phyloP scores from a whole-genome alignment of 1,140 invertebrate genomes.

The Pentalonia nigronervosa region DNA sequence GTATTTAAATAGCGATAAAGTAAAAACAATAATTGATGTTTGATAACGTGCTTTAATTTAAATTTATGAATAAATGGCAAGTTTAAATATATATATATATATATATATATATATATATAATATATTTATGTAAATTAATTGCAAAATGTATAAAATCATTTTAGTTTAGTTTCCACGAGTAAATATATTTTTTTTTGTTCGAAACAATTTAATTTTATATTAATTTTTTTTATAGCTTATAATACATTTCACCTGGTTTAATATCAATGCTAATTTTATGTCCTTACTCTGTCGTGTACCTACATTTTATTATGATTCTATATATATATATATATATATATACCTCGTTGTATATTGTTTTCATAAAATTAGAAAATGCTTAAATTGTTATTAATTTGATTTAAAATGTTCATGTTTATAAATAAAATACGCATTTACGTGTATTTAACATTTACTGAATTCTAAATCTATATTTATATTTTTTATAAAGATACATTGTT shows the following conservation, averaged over 20 bases:
- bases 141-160: neutral
- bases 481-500: neutral
- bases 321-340: no score
- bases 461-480: neutral
- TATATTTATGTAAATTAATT: neutral
- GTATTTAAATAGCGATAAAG: neutral
- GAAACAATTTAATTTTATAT: neutral
- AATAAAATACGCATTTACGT: neutral
- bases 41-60: neutral
- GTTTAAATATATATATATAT: neutral
- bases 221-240: neutral
- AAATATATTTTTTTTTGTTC: neutral
- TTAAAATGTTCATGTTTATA: neutral
- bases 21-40: neutral
- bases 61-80: neutral
- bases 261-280: conserved; percentile 32
- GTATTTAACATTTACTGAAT: neutral
- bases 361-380: conserved; percentile 4
- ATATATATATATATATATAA: neutral
- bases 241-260: neutral
- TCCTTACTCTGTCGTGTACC: neutral
- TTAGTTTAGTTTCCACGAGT: neutral
- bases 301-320: neutral
- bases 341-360: neutral
- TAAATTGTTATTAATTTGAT: neutral